A percentile compares a stretch with the other conserved stretches of the same genome.
These are phyloP conservation scores for Anastatus disparis DNA, from an alignment of 1,140 invertebrate species.

Conservation along the genomic window DNA sequence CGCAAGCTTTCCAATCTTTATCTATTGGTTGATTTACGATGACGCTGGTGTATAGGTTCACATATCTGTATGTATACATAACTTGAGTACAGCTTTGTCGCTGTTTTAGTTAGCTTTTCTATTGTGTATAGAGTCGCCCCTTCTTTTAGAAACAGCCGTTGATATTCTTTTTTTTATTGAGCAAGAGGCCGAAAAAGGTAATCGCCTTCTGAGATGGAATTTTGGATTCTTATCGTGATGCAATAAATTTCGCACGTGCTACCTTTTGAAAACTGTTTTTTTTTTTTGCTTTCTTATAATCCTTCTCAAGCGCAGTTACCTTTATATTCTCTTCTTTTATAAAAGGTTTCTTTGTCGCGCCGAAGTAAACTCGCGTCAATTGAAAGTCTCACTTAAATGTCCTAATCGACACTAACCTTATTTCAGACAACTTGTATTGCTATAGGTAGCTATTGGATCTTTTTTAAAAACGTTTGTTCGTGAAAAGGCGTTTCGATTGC, in stretches of 20 bases:
- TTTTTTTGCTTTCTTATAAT: neutral
- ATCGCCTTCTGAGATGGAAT: neutral
- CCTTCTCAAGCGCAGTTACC: neutral
- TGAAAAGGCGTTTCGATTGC: no score
- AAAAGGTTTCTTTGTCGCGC: neutral
- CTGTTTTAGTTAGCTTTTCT: no score
- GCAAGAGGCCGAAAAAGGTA: neutral
- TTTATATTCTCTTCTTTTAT: neutral
- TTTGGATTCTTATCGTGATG: slow-evolving; percentile 17
- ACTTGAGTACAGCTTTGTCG: no score
- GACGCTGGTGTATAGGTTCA: no score
- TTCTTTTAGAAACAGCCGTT: no score
- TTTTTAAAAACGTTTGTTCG: no score
- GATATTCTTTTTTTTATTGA: neutral
- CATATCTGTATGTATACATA: no score
- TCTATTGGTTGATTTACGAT: no score
- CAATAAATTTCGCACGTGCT: slow-evolving; percentile 15
- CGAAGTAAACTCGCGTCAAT: neutral
- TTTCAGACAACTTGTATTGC: no score
- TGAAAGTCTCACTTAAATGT: neutral
- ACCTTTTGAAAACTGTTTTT: neutral
- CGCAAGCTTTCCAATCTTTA: no score
- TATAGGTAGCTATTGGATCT: no score
- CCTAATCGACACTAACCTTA: neutral
- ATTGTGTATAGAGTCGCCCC: no score